phyloP scores from a whole-genome alignment of 2,113 vertebrate genomes.

The Calidris pugnax region DNA sequence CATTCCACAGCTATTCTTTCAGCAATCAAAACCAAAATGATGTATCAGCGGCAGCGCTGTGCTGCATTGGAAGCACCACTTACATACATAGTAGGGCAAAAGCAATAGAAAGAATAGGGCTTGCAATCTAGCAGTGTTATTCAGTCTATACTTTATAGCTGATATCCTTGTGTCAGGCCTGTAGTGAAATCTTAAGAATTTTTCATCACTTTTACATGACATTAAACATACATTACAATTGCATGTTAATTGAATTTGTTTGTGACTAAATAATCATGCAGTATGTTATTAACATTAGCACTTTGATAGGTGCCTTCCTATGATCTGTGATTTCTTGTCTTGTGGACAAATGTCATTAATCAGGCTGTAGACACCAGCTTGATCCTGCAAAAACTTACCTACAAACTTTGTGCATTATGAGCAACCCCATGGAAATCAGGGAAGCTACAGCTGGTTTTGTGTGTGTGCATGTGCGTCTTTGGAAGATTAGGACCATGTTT shows the following conservation, averaged over 20 bases:
- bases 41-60: conserved; percentile 5
- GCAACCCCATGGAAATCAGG: neutral
- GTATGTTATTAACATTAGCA: neutral
- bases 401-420: neutral
- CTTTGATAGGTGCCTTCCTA: neutral
- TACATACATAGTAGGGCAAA: conserved; percentile 6
- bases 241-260: neutral
- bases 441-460: neutral
- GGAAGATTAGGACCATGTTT: neutral
- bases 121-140: neutral
- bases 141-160: neutral
- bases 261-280: neutral
- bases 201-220: neutral
- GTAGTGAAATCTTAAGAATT: neutral
- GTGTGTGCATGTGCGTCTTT: neutral
- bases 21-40: conserved; percentile 49
- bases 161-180: neutral
- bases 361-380: neutral
- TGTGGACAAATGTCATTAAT: neutral
- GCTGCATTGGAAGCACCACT: conserved; percentile 4
- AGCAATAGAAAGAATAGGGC: neutral
- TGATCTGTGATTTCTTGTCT: neutral
- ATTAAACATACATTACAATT: neutral
- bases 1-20: conserved; percentile 2
- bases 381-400: neutral